Conservation (phyloP, 2,888 invertebrate species). For the Uloborus plumipes region DNA sequence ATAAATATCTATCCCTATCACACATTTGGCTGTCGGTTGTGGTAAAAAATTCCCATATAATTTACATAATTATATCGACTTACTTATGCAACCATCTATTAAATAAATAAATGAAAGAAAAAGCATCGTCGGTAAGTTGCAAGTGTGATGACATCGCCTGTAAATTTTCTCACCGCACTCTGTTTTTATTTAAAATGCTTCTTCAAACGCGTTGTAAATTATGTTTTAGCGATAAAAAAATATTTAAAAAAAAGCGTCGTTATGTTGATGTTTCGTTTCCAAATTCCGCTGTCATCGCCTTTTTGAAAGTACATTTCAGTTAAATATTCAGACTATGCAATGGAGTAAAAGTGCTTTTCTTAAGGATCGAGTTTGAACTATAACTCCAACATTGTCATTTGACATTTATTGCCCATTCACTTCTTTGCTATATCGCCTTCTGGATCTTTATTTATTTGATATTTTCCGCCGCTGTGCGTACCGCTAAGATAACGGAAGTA, state of each 20-base stretch:
- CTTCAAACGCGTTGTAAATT: too few species aligned
- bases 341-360: slow-evolving; percentile 49
- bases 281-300: slow-evolving; percentile 53
- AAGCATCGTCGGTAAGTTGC: too few species aligned
- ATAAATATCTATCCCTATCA: too few species aligned
- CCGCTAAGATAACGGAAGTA: slow-evolving; percentile 51
- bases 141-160: too few species aligned
- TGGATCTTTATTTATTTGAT: slow-evolving; percentile 62
- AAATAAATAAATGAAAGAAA: too few species aligned
- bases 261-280: slow-evolving; percentile 11
- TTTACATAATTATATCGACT: too few species aligned
- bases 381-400: slow-evolving; percentile 58
- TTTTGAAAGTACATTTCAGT: slow-evolving; percentile 49
- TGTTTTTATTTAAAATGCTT: too few species aligned
- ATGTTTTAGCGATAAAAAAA: too few species aligned
- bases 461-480: slow-evolving; percentile 55
- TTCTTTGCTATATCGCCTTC: slow-evolving; percentile 44
- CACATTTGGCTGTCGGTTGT: too few species aligned
- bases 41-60: too few species aligned
- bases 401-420: slow-evolving; percentile 63
- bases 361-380: slow-evolving; percentile 50
- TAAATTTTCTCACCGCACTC: too few species aligned
- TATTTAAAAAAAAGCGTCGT: slow-evolving; percentile 5
- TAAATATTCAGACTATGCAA: slow-evolving; percentile 57
- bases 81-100: too few species aligned